Evolutionary conservation across 2,797 vertebrate genomes (phyloP).

Genomic region (Myoxocephalus aenaeus): DNA sequence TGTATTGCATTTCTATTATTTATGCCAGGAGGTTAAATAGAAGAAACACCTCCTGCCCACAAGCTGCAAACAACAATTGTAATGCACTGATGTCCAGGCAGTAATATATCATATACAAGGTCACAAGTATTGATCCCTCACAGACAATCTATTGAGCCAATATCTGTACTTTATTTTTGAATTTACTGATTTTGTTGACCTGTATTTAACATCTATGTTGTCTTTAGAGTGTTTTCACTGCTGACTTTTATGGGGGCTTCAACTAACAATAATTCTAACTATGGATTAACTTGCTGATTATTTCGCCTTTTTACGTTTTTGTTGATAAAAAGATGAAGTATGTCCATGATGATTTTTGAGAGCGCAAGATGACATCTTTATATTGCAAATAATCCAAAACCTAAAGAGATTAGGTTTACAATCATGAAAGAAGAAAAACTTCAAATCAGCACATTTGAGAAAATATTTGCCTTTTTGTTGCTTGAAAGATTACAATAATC

Average conservation of each 20-base stretch:
- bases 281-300: neutral
- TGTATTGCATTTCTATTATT: neutral
- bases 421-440: neutral
- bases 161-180: neutral
- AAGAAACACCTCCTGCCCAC: neutral
- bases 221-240: neutral
- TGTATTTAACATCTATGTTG: neutral
- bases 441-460: slow-evolving; percentile 2
- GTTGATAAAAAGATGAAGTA: neutral
- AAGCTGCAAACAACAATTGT: neutral
- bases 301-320: neutral
- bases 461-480: neutral
- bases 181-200: neutral
- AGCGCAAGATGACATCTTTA: neutral
- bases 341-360: neutral
- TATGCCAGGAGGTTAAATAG: neutral
- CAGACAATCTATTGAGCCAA: neutral
- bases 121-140: slow-evolving; percentile 2
- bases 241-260: neutral
- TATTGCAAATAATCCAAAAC: neutral
- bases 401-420: neutral
- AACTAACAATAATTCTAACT: neutral
- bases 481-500: neutral
- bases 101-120: neutral
- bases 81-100: neutral